These are phyloP conservation scores for Thymallus thymallus DNA, from an alignment of 2,113 vertebrate genomes.

Conservation along the genomic window DNA sequence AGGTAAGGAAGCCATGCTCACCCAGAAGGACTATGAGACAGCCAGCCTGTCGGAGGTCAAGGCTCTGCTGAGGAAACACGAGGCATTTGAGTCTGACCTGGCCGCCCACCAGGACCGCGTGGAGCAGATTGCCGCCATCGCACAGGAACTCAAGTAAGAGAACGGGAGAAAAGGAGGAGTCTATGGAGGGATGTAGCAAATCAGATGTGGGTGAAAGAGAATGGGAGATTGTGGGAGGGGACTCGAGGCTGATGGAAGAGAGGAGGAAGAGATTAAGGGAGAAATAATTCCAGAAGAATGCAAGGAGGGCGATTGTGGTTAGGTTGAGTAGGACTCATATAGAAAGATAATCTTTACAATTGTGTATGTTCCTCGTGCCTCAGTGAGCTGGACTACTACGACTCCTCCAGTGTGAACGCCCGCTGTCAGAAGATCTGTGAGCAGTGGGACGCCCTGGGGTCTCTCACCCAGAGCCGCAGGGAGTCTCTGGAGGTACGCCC, in stretches of 20 bases:
- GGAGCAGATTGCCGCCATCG: conserved; percentile 94
- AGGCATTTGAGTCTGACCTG: conserved; percentile 95
- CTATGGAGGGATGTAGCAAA: too few species aligned
- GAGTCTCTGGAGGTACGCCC: conserved; percentile 85
- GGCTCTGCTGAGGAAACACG: conserved; percentile 90
- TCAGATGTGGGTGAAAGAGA: not conserved
- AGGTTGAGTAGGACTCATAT: not conserved
- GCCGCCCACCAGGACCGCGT: conserved; percentile 94
- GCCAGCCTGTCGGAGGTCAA: conserved; percentile 89
- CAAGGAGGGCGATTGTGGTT: not conserved
- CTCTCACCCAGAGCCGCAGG: conserved; percentile 84
- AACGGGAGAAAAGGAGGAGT: not conserved
- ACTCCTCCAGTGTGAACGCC: conserved; percentile 86
- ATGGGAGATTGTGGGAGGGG: not conserved
- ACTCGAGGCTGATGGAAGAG: not conserved
- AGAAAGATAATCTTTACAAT: not conserved
- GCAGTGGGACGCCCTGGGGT: conserved; percentile 88
- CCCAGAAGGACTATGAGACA: conserved; percentile 86
- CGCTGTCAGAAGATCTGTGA: conserved; percentile 95
- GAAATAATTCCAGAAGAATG: not conserved
- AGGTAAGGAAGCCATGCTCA: conserved; percentile 92
- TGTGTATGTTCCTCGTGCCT: conserved; percentile 47
- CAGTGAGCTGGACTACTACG: conserved; percentile 94
- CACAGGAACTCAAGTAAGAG: conserved; percentile 91
- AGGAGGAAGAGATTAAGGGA: not conserved